These are phyloP conservation scores for Tortrix viridana DNA, from an alignment of 2,888 invertebrate species.

Conservation along the genomic window DNA sequence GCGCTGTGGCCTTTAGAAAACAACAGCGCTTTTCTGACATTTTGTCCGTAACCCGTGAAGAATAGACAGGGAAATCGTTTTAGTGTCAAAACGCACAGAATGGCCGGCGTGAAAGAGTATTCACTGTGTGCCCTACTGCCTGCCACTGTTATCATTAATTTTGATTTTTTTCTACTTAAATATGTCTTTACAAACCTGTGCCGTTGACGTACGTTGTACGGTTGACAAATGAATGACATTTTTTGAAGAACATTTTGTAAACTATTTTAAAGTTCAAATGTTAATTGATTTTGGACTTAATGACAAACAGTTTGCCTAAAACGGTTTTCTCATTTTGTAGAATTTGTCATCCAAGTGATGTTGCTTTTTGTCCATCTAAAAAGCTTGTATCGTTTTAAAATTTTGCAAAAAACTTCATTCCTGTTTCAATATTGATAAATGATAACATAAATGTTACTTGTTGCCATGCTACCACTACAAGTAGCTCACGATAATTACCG, in stretches of 20 bases:
- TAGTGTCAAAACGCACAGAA: constrained; percentile 39
- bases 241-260: not conserved
- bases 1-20: not conserved
- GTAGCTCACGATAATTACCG: constrained; percentile 75
- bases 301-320: too few species aligned
- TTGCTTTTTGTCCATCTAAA: too few species aligned
- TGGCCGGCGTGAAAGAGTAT: constrained; percentile 62
- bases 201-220: constrained; percentile 64
- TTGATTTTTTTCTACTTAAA: constrained; percentile 81
- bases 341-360: too few species aligned
- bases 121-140: constrained; percentile 74
- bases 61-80: constrained; percentile 46
- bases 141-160: constrained; percentile 83
- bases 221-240: constrained; percentile 21
- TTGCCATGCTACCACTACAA: constrained; percentile 48
- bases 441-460: not conserved
- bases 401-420: too few species aligned
- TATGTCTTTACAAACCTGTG: constrained; percentile 82
- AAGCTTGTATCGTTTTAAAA: too few species aligned
- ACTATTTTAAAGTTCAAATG: not conserved
- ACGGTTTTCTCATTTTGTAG: too few species aligned
- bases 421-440: not conserved
- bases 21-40: constrained; percentile 8
- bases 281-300: not conserved
- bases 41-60: constrained; percentile 27